A percentile compares a stretch with the other conserved stretches of the same genome.
phyloP scores from a whole-genome alignment of 2,113 vertebrate species.

The Empidonax alnorum region DNA sequence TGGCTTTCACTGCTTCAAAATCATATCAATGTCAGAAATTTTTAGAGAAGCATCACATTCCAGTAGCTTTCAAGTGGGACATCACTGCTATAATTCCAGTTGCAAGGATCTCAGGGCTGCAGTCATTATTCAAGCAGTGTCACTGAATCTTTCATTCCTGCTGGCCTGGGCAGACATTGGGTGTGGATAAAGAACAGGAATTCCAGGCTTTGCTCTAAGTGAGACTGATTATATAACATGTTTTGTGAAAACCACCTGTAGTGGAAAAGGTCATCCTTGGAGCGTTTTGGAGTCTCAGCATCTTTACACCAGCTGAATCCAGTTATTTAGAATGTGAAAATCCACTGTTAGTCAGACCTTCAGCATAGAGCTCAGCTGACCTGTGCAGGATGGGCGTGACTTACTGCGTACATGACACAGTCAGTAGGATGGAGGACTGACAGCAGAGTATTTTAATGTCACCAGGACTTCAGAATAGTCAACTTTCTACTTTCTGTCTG shows the following conservation, averaged over 20 bases:
- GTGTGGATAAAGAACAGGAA: background rate
- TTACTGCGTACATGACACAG: background rate
- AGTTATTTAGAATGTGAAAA: background rate
- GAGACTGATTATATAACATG: background rate
- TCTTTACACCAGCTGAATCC: background rate
- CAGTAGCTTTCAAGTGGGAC: background rate
- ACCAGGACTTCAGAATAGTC: background rate
- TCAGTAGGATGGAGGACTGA: background rate
- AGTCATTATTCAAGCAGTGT: background rate
- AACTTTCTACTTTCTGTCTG: background rate
- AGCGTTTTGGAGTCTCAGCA: background rate
- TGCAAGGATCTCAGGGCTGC: background rate
- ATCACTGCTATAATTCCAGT: background rate
- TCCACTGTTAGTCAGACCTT: background rate
- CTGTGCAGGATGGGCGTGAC: background rate
- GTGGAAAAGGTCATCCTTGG: background rate
- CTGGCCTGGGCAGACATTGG: background rate
- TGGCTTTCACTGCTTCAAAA: background rate
- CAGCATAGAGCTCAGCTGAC: background rate
- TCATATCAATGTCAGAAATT: background rate
- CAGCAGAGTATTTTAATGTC: background rate
- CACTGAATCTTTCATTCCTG: background rate
- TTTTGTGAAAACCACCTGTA: background rate
- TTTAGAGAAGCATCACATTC: background rate
- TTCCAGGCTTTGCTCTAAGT: background rate